Conservation (phyloP, 2,888 invertebrate species). For the Acheta domesticus region DNA sequence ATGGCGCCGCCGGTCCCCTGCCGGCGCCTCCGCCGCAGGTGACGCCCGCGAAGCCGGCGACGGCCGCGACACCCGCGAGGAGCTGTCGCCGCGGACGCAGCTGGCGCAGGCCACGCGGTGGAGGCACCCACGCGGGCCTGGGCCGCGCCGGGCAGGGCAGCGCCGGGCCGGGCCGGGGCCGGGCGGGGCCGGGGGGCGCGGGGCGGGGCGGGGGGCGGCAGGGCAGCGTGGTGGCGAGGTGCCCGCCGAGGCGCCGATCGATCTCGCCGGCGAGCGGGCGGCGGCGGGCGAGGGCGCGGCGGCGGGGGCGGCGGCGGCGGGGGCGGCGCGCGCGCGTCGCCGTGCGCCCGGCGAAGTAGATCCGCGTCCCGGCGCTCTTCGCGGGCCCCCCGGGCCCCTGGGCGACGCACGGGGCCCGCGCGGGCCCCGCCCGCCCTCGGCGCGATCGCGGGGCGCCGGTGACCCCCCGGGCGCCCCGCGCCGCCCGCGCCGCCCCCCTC, state of each 20-base stretch:
- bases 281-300: slow-evolving; percentile 28
- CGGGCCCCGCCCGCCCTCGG: neutral
- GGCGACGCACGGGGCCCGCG: neutral
- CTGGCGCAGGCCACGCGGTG: neutral
- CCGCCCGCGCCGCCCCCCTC: neutral
- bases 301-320: slow-evolving; percentile 25
- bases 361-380: neutral
- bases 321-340: slow-evolving; percentile 21
- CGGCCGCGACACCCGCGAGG: neutral
- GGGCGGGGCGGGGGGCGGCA: neutral
- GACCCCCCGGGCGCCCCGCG: neutral
- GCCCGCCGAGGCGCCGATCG: neutral
- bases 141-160: neutral
- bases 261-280: too few relatives aligned
- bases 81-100: neutral
- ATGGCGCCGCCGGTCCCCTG: neutral
- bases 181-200: neutral
- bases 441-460: neutral
- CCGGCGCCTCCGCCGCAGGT: neutral
- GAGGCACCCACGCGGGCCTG: neutral
- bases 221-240: neutral
- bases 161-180: neutral
- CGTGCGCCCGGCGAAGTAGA: neutral
- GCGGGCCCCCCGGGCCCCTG: neutral
- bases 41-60: neutral